Percentiles rank a stretch among this genome's conserved stretches.
Conservation (phyloP, 2,888 invertebrate species). For the Exocentrus adspersus region DNA sequence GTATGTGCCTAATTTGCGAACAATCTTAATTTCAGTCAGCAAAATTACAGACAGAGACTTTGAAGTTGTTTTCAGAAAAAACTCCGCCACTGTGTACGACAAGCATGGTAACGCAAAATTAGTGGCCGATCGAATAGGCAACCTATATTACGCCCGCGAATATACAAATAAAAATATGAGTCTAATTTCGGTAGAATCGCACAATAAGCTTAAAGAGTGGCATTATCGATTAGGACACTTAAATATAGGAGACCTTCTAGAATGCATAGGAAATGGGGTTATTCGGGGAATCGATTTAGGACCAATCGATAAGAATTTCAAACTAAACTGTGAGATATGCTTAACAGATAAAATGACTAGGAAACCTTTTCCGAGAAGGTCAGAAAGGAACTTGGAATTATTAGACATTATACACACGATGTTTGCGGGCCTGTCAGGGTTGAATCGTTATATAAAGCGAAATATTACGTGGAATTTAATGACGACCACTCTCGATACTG, state of each 20-base stretch:
- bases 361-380: slow-evolving; percentile 13
- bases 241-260: not conserved
- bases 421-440: slow-evolving; percentile 32
- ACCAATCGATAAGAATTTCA: not conserved
- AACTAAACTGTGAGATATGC: slow-evolving; percentile 10
- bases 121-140: slow-evolving; percentile 20
- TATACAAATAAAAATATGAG: not conserved
- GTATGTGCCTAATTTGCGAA: slow-evolving; percentile 32
- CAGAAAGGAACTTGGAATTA: not conserved
- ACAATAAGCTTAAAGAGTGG: not conserved
- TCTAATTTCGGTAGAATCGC: not conserved
- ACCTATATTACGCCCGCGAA: slow-evolving; percentile 25
- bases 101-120: slow-evolving; percentile 14
- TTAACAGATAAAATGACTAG: slow-evolving; percentile 12
- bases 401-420: slow-evolving; percentile 22
- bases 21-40: slow-evolving; percentile 29
- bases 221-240: slow-evolving; percentile 16
- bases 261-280: not conserved
- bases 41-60: slow-evolving; percentile 31
- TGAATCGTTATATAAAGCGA: slow-evolving; percentile 29
- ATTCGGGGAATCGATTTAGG: not conserved
- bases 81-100: slow-evolving; percentile 25
- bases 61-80: slow-evolving; percentile 26
- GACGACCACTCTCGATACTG: slow-evolving; percentile 44
- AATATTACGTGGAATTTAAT: slow-evolving; percentile 46